A percentile compares a stretch with the other conserved stretches of the same genome.
phyloP scores from a whole-genome alignment of 2,888 invertebrate species.

The Parnassius orleans region DNA sequence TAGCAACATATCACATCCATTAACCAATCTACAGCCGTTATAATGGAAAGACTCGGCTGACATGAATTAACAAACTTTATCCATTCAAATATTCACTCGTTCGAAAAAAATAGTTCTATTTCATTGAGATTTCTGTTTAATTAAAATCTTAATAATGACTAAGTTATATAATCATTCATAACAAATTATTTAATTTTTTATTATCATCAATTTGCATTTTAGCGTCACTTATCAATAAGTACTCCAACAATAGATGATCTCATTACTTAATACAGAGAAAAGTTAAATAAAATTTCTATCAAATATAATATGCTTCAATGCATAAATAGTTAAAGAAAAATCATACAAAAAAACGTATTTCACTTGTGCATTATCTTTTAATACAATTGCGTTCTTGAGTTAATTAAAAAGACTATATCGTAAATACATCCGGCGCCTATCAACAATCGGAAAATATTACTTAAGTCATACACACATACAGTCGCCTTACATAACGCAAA shows the following conservation, averaged over 20 bases:
- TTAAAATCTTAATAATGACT: constrained; percentile 12
- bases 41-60: constrained; percentile 46
- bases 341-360: not conserved
- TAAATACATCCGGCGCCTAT: not conserved
- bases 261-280: not conserved
- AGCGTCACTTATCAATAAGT: constrained; percentile 14
- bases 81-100: constrained; percentile 30
- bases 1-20: constrained; percentile 77
- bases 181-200: not conserved
- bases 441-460: not conserved
- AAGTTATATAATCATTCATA: constrained; percentile 1
- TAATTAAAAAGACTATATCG: not conserved
- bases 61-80: constrained; percentile 31
- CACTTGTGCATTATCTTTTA: constrained; percentile 8
- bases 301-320: constrained; percentile 11
- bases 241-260: not conserved
- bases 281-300: constrained; percentile 9
- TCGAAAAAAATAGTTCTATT: constrained; percentile 19
- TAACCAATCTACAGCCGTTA: constrained; percentile 65
- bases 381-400: not conserved
- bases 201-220: not conserved
- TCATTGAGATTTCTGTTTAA: constrained; percentile 22
- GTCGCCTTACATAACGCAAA: constrained; percentile 13
- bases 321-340: constrained; percentile 9
- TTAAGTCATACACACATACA: constrained; percentile 17